Base-by-base conservation (phyloP, 2,113 vertebrate species). In the Phrynocephalus versicolor region DNA sequence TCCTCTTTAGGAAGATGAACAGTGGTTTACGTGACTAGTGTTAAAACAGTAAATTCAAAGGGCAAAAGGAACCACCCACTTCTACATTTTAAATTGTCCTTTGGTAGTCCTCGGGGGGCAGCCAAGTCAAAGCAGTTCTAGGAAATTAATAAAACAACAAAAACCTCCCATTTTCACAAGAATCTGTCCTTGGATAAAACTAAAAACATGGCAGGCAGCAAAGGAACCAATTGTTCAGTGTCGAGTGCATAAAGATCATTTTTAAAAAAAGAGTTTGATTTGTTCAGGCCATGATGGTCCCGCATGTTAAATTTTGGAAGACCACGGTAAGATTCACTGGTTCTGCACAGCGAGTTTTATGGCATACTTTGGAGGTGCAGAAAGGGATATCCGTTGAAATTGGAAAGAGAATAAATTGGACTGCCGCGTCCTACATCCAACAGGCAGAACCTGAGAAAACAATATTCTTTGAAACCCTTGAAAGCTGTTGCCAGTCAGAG, bases 141-240 rank as follows among this genome's bases (percentile, higher is more conserved):
- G 88, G 92, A 95, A 94, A 89, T 87, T 51, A 87, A 83, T 79
- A 4, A 79, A 74, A 89, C 80, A 57, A 16, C 82, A 87, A 30
- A 30, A 51, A 81, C 41, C 18, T 60, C 57, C 73, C 65, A 85
- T 94, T 92, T 94, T 93, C 90, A 91, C 92, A 93, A 89, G 89
- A 93, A 90, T 93, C 92, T 94, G 93, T 92, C 94, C 94, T 94
- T 94, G 92, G 94, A 94, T 94, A 94, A 84, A 92, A 81, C 71
- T 57, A 90, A 90, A 89, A 94, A 87, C 87, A 91, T 83, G 81
- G 85, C 85, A 94, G 60, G 77, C 45, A 87, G 81, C 84, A 83
- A 88, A 89, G 93, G 82, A 92, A 92, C 67, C 0, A 23, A 94
- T 88, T 93, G 91, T 91, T 93, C 91, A 90, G 85, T 90, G 90